Conservation (phyloP, 2,888 invertebrate genomes). For the Trisateles emortualis region DNA sequence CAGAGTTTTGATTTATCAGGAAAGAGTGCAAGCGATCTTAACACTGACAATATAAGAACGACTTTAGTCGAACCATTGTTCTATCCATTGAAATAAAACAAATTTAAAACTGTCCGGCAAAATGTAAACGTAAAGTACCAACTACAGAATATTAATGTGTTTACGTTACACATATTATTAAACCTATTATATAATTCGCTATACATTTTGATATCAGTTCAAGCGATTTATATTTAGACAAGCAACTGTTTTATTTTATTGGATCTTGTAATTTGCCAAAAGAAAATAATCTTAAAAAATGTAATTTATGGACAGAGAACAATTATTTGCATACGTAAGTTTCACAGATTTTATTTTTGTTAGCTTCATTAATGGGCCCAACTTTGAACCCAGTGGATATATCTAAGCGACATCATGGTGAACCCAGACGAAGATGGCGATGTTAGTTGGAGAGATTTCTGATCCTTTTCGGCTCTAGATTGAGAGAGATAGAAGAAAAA, state of each 20-base stretch:
- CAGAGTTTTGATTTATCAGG: slow-evolving; percentile 19
- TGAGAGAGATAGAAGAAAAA: no score
- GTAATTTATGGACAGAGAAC: not conserved
- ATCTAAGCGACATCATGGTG: no score
- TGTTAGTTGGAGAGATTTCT: no score
- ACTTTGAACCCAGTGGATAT: no score
- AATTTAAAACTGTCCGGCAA: slow-evolving; percentile 21
- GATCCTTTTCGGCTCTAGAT: no score
- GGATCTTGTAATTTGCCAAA: not conserved
- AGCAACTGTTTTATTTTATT: slow-evolving; percentile 2
- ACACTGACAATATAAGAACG: slow-evolving; percentile 17
- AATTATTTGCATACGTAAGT: not conserved
- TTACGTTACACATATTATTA: slow-evolving; percentile 16
- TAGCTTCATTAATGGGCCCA: no score
- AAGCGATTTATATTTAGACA: slow-evolving; percentile 3
- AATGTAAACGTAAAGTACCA: slow-evolving; percentile 14
- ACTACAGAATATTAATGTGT: slow-evolving; percentile 22
- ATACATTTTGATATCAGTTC: slow-evolving; percentile 15
- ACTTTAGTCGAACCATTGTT: slow-evolving; percentile 14
- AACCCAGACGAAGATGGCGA: no score
- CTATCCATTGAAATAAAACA: slow-evolving; percentile 9
- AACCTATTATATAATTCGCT: slow-evolving; percentile 26
- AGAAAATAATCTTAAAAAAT: slow-evolving; percentile 1
- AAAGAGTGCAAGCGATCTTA: slow-evolving; percentile 17
- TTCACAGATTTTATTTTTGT: slow-evolving; percentile 1